These are phyloP conservation scores for Tetramorium alpestre DNA, from an alignment of 1,140 invertebrate genomes.

Conservation along the genomic window DNA sequence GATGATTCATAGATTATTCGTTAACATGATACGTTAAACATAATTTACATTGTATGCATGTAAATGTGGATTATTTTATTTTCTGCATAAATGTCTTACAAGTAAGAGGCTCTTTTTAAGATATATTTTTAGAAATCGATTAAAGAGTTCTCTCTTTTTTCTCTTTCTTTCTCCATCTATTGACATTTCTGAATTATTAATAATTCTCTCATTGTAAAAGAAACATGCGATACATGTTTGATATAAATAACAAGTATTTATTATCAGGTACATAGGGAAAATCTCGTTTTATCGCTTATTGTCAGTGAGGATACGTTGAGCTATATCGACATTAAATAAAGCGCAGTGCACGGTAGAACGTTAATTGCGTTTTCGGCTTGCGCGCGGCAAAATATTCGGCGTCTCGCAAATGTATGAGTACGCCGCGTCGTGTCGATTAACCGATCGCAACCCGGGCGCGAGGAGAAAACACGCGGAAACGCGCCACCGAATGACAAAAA, in stretches of 20 bases:
- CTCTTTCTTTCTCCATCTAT: background rate
- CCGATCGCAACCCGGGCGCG: background rate
- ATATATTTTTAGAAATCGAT: background rate
- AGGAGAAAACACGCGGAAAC: background rate
- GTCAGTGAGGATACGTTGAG: slow-evolving; percentile 15
- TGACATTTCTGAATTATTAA: background rate
- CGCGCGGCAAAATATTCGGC: slow-evolving; percentile 54
- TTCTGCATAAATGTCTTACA: too few species aligned
- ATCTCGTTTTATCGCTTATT: background rate
- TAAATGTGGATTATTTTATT: too few species aligned
- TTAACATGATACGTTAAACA: too few species aligned
- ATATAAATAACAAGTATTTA: background rate
- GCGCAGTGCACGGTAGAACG: background rate
- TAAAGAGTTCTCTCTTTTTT: background rate
- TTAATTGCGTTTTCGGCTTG: slow-evolving; percentile 63
- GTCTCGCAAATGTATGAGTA: slow-evolving; percentile 5
- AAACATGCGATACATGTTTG: background rate
- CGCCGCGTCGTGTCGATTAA: slow-evolving; percentile 19
- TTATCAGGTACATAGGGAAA: background rate
- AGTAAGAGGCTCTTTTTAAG: background rate
- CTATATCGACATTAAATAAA: background rate
- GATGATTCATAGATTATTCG: too few species aligned
- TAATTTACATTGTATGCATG: too few species aligned
- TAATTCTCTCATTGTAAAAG: background rate
- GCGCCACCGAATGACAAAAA: slow-evolving; percentile 31